Conservation (phyloP, 1,140 invertebrate species). For the Bombus huntii region DNA sequence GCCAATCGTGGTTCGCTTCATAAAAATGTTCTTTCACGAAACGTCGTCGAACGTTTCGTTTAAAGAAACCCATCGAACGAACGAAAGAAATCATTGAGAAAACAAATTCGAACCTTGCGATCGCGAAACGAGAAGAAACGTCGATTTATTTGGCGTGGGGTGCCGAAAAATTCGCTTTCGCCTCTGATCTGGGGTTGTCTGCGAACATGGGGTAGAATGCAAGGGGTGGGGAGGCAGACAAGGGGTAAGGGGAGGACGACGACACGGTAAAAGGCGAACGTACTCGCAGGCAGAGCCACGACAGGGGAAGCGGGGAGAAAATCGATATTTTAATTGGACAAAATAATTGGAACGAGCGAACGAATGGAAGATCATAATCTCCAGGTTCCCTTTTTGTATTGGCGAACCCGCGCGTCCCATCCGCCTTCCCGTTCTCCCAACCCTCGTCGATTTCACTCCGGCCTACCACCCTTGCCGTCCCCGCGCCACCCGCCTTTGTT, state of each 20-base stretch:
- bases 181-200: neutral
- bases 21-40: too few relatives aligned
- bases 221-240: constrained; percentile 4
- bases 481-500: neutral
- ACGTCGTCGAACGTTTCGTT: too few relatives aligned
- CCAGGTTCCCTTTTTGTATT: constrained; percentile 74
- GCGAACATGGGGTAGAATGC: constrained; percentile 34
- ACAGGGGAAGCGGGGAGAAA: constrained; percentile 75
- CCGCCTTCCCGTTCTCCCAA: constrained; percentile 42
- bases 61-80: too few relatives aligned
- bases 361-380: constrained; percentile 82
- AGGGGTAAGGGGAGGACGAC: constrained; percentile 38
- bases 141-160: neutral
- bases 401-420: constrained; percentile 67
- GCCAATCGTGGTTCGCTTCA: too few relatives aligned
- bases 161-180: neutral
- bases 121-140: neutral
- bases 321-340: constrained; percentile 83
- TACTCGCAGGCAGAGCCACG: constrained; percentile 53
- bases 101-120: neutral
- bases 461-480: constrained; percentile 20
- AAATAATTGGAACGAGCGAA: constrained; percentile 82
- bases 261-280: constrained; percentile 68
- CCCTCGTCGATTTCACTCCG: constrained; percentile 45
- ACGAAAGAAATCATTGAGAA: neutral